phyloP scores from a whole-genome alignment of 2,888 invertebrate genomes.

The Stenolophus ochropezus region DNA sequence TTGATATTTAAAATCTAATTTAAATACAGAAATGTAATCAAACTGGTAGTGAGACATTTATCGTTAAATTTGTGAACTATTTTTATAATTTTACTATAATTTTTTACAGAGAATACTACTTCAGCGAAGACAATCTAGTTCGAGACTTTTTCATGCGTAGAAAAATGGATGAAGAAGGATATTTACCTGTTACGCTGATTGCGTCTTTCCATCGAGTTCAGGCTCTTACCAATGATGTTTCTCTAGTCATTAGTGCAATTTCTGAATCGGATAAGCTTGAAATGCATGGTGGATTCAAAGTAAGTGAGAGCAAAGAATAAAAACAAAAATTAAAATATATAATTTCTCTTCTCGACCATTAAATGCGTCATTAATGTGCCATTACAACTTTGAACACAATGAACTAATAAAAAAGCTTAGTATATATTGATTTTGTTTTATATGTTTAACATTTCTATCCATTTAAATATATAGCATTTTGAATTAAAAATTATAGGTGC shows the following conservation, averaged over 20 bases:
- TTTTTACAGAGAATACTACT: conserved; percentile 95
- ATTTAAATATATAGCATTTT: too few relatives aligned
- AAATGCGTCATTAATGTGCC: conserved; percentile 6
- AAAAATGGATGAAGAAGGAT: conserved; percentile 97
- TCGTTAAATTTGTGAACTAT: conserved; percentile 1
- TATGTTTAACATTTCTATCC: too few relatives aligned
- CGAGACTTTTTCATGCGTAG: conserved; percentile 97
- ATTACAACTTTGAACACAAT: too few relatives aligned
- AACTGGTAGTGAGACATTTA: conserved; percentile 7
- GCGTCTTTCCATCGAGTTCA: conserved; percentile 97
- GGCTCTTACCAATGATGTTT: conserved; percentile 88
- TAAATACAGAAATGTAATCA: conserved; percentile 11
- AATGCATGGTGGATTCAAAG: conserved; percentile 83
- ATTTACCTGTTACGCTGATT: conserved; percentile 93
- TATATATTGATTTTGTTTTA: too few relatives aligned
- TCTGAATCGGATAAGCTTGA: conserved; percentile 90
- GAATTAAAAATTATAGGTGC: too few relatives aligned
- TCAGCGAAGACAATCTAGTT: conserved; percentile 95
- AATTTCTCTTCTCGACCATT: neutral
- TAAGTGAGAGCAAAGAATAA: conserved; percentile 68
- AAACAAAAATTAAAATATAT: neutral
- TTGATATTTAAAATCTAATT: conserved; percentile 40
- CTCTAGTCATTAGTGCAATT: conserved; percentile 89
- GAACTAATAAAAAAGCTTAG: too few relatives aligned
- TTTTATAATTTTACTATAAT: conserved; percentile 60